These are phyloP conservation scores for Chiridota heheva DNA, from an alignment of 35 echinoderm and acorn worm genomes.

Conservation along the genomic window DNA sequence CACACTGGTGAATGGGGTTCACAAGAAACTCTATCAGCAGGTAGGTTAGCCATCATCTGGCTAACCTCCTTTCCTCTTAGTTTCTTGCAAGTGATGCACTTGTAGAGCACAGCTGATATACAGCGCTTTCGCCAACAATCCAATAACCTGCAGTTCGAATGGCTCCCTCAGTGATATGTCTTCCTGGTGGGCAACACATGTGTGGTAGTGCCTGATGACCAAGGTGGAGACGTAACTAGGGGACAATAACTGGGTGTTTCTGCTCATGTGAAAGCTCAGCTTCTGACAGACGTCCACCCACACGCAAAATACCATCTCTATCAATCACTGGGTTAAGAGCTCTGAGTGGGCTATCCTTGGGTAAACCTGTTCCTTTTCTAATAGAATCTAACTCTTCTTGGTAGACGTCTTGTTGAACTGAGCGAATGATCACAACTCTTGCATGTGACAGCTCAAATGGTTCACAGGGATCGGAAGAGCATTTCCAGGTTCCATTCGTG, in stretches of 20 bases:
- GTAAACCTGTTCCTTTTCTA: not conserved
- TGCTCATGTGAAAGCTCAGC: not conserved
- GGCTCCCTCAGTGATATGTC: slow-evolving; percentile 28
- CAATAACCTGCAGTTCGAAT: slow-evolving; percentile 15
- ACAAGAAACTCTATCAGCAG: not conserved
- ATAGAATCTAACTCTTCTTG: not conserved
- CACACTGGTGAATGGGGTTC: slow-evolving; percentile 38
- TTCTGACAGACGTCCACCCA: not conserved
- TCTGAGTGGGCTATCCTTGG: not conserved
- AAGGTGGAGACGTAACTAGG: slow-evolving; percentile 5
- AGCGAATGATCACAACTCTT: not conserved
- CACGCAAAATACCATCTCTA: slow-evolving; percentile 3
- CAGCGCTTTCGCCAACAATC: slow-evolving; percentile 21
- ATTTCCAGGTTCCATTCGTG: not conserved
- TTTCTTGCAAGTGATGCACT: slow-evolving; percentile 1
- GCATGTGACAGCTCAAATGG: not conserved
- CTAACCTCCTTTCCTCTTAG: slow-evolving; percentile 20
- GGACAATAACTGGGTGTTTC: slow-evolving; percentile 17
- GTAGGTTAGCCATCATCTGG: slow-evolving; percentile 50
- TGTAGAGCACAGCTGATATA: not conserved
- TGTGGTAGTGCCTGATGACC: slow-evolving; percentile 33
- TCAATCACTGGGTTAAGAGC: slow-evolving; percentile 17
- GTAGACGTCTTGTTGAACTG: slow-evolving; percentile 9
- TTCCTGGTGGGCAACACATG: slow-evolving; percentile 31
- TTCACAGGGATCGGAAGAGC: not conserved